A percentile compares a stretch with the other conserved stretches of the same genome.
phyloP scores from a whole-genome alignment of 1,140 invertebrate genomes.

The Aporrectodea caliginosa region DNA sequence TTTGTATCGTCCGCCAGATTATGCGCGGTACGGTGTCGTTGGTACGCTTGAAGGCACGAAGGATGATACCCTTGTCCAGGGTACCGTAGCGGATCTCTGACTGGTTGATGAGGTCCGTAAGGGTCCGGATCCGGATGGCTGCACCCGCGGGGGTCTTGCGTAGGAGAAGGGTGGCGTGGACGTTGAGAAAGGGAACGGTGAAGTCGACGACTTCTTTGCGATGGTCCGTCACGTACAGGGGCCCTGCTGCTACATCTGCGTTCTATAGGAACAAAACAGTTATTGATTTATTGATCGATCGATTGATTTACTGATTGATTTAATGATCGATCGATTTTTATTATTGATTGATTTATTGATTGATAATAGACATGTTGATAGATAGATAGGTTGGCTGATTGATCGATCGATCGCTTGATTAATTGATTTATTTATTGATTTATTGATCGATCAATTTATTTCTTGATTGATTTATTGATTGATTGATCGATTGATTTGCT shows the following conservation, averaged over 20 bases:
- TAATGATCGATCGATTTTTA: too few relatives aligned
- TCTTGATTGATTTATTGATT: too few relatives aligned
- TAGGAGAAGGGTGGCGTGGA: conserved; percentile 26
- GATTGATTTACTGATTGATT: too few relatives aligned
- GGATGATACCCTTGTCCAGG: conserved; percentile 11
- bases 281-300: too few relatives aligned
- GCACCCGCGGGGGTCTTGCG: conserved; percentile 56
- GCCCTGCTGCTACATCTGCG: conserved; percentile 29
- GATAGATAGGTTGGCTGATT: too few relatives aligned
- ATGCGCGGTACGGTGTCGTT: conserved; percentile 12
- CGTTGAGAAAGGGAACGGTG: conserved; percentile 28
- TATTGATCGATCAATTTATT: too few relatives aligned
- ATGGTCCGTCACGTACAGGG: conserved; percentile 23
- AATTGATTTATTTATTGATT: too few relatives aligned
- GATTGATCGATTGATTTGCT: too few relatives aligned
- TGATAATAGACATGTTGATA: too few relatives aligned
- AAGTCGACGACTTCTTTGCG: conserved; percentile 28
- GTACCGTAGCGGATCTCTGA: conserved; percentile 22
- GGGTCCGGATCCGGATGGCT: conserved; percentile 31
- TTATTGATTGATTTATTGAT: too few relatives aligned
- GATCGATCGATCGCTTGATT: too few relatives aligned
- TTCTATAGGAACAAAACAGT: conserved; percentile 35
- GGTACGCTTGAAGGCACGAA: conserved; percentile 9
- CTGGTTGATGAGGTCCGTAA: conserved; percentile 27
- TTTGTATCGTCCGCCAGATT: conserved; percentile 7